Evolutionary conservation across 2,888 invertebrate species (phyloP), one percentile per base, ranked within the genome.

Genomic region (Drosophila meridionalis): DNA sequence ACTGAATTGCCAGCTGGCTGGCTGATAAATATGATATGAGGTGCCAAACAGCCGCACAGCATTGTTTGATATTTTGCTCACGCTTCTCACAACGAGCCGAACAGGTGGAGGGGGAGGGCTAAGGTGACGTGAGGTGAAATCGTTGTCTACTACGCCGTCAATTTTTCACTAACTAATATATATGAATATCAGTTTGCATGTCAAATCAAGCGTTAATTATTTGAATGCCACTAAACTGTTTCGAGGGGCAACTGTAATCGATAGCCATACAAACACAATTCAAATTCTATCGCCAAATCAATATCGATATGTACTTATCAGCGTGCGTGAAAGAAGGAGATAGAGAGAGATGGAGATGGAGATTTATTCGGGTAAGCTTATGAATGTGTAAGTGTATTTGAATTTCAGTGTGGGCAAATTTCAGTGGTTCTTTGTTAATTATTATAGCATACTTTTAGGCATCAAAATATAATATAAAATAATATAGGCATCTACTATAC

Each of bases 11-110:
- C 72, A 77, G 82, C 84, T 82, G 81, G 74, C 74, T 76, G 67
- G 47, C 76, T 83, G 85, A 84, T 87, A 74, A 84, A 76, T 70
- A 53, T 85, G 90, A 89, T 84, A 84, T 74, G 90, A 72, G 77
- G 71, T 64, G 71, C 52, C 56, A 62, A 71, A 71, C 77, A 63
- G 61, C 50, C 42, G 52, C 67, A 36, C 66, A 65, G 64, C 86
- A 67, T 78, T 87, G 80, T 64, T 88, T 82, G 48, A 58, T 57
- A 83, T 84, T 73, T 63, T 42, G 73, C 80, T 87, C 83, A 87
- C 89, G 89, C 34, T 60, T 50, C 32, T 48, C 53, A 26, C 47
- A 20, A 12, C 20, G 42, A 42, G 26, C 53, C 14, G 40, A 34
- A n/a, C 53, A 53, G 64, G 65, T 63, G 66, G 11, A 8, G 28